phyloP scores from a whole-genome alignment of 37 sponge, comb jelly and placozoan genomes.

The Beroe ovata region DNA sequence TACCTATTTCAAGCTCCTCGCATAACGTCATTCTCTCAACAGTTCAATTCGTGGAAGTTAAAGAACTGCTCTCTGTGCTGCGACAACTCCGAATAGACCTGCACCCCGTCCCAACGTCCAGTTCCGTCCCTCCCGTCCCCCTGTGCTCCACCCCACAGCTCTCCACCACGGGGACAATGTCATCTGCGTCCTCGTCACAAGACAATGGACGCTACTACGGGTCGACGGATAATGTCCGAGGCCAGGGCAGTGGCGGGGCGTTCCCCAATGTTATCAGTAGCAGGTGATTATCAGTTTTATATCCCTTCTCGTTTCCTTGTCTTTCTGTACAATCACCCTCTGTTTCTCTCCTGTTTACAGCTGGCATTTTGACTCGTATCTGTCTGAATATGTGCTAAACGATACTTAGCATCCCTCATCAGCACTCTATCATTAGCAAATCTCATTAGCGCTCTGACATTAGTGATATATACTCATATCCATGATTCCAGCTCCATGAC shows the following conservation, averaged over 20 bases:
- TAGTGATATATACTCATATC: no score
- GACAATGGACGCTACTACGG: constrained; percentile 34
- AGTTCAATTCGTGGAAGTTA: constrained; percentile 56
- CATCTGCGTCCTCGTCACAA: constrained; percentile 45
- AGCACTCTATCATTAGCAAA: no score
- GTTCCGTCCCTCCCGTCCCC: neutral
- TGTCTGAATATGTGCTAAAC: no score
- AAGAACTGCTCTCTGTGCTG: constrained; percentile 22
- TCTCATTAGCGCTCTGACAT: no score
- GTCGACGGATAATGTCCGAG: constrained; percentile 16
- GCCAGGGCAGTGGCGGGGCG: neutral
- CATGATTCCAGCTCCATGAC: no score
- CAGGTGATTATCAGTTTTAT: neutral
- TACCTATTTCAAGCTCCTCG: neutral
- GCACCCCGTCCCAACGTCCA: neutral
- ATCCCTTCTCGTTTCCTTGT: no score
- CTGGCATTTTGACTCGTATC: no score
- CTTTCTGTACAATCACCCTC: no score
- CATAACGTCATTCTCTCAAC: neutral
- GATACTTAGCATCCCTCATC: no score
- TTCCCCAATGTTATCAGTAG: neutral
- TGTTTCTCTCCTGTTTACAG: no score
- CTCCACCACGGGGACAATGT: constrained; percentile 10
- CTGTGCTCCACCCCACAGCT: neutral
- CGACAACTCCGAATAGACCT: constrained; percentile 64